Conservation (phyloP, 2,797 vertebrate species). For the Craterocephalus amniculus region DNA sequence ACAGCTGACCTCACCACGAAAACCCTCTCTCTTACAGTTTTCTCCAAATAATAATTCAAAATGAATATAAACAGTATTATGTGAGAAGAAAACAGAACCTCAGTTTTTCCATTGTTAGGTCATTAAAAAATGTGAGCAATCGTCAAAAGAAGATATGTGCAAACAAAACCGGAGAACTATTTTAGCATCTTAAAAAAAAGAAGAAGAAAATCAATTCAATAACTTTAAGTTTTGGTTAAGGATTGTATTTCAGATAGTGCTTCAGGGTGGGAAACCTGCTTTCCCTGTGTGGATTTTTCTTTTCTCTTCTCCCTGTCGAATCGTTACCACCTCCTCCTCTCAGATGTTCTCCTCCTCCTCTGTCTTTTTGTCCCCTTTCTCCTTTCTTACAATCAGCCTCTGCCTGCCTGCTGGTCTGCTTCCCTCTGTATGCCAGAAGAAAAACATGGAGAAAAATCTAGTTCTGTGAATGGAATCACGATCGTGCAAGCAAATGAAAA, state of each 20-base stretch:
- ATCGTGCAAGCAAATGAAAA: background rate
- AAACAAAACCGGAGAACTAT: too few species aligned
- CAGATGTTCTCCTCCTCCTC: conserved; percentile 34
- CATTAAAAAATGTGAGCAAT: conserved; percentile 16
- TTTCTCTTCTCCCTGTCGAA: conserved; percentile 42
- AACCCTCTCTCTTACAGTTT: background rate
- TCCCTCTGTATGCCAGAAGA: conserved; percentile 56
- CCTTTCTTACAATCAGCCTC: conserved; percentile 55
- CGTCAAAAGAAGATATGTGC: too few species aligned
- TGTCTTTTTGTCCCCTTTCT: conserved; percentile 43
- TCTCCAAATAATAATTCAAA: background rate
- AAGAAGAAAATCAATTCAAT: background rate
- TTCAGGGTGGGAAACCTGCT: conserved; percentile 76
- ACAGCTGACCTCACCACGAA: conserved; percentile 26
- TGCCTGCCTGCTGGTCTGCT: conserved; percentile 57
- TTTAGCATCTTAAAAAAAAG: background rate
- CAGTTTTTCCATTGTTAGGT: background rate
- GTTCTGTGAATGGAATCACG: background rate
- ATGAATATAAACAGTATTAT: background rate
- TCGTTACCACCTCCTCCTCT: conserved; percentile 46
- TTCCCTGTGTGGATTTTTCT: conserved; percentile 51
- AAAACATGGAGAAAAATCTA: background rate
- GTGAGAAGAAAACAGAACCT: background rate
- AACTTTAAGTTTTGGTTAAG: conserved; percentile 16
- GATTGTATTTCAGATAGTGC: conserved; percentile 50